Percentiles rank a stretch among this genome's conserved stretches.
phyloP scores from a whole-genome alignment of 2,797 vertebrate genomes.

The Mallotus villosus region DNA sequence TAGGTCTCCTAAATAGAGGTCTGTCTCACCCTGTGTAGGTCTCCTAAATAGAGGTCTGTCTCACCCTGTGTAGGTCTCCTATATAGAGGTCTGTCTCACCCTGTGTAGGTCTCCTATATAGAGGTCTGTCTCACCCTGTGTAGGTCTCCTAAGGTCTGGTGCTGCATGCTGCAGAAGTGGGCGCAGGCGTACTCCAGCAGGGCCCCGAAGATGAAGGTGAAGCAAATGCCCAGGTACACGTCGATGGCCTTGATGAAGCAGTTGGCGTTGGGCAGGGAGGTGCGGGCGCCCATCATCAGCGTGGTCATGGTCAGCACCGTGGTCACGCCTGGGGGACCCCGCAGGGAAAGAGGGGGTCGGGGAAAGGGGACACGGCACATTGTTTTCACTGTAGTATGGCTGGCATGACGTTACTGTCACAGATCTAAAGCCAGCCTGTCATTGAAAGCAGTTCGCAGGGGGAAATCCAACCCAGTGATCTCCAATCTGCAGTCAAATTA shows the following conservation, averaged over 20 bases:
- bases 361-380: not conserved
- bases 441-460: too few relatives aligned
- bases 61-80: slow-evolving; percentile 40
- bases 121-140: slow-evolving; percentile 62
- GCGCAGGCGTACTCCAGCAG: slow-evolving; percentile 88
- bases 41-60: slow-evolving; percentile 12
- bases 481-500: too few relatives aligned
- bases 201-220: slow-evolving; percentile 91
- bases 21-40: slow-evolving; percentile 47
- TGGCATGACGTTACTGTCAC: too few relatives aligned
- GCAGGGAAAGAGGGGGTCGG: not conserved
- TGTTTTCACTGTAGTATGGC: too few relatives aligned
- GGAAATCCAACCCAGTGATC: too few relatives aligned
- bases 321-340: slow-evolving; percentile 81
- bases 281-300: slow-evolving; percentile 91
- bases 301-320: slow-evolving; percentile 98
- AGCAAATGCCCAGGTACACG: slow-evolving; percentile 89
- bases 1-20: too few relatives aligned
- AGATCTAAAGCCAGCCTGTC: too few relatives aligned
- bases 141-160: slow-evolving; percentile 68
- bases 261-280: slow-evolving; percentile 88
- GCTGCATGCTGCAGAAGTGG: slow-evolving; percentile 86
- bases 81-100: slow-evolving; percentile 47
- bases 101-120: slow-evolving; percentile 65
- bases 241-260: slow-evolving; percentile 99